These are phyloP conservation scores for Anabacerthia variegaticeps DNA, from an alignment of 2,797 vertebrate genomes.

Conservation along the genomic window DNA sequence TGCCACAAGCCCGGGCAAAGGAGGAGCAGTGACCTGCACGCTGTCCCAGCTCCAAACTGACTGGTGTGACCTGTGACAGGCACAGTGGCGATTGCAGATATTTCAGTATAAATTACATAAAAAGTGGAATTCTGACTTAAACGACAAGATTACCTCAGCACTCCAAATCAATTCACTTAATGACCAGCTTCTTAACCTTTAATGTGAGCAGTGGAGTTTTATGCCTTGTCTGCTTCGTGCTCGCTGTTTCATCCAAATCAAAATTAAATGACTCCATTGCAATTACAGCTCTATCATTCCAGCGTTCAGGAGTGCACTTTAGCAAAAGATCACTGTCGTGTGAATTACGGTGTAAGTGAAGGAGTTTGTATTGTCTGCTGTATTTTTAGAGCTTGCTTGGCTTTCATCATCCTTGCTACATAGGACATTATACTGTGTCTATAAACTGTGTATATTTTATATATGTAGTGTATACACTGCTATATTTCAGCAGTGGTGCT, in stretches of 20 bases:
- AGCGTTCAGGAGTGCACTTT: conserved; percentile 5
- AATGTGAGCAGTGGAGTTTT: neutral
- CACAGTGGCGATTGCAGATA: neutral
- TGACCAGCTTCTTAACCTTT: conserved; percentile 11
- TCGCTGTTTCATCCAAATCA: conserved; percentile 13
- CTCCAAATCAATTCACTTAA: conserved; percentile 25
- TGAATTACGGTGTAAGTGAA: conserved; percentile 19
- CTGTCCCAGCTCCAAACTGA: neutral
- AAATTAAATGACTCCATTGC: conserved; percentile 58
- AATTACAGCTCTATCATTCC: conserved; percentile 16
- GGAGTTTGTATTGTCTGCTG: neutral
- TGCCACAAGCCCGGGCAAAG: neutral
- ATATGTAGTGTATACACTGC: neutral
- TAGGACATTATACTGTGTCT: neutral
- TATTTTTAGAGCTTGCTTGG: neutral
- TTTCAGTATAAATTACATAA: neutral
- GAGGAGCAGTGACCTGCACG: neutral
- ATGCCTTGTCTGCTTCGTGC: neutral
- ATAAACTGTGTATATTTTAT: neutral
- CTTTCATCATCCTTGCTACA: neutral
- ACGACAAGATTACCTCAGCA: neutral
- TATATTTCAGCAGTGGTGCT: neutral
- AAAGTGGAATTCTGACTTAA: neutral
- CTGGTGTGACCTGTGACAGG: neutral
- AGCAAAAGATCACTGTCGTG: conserved; percentile 15